Evolutionary conservation across 2,888 invertebrate species (phyloP).

Genomic region (Thera obeliscata): DNA sequence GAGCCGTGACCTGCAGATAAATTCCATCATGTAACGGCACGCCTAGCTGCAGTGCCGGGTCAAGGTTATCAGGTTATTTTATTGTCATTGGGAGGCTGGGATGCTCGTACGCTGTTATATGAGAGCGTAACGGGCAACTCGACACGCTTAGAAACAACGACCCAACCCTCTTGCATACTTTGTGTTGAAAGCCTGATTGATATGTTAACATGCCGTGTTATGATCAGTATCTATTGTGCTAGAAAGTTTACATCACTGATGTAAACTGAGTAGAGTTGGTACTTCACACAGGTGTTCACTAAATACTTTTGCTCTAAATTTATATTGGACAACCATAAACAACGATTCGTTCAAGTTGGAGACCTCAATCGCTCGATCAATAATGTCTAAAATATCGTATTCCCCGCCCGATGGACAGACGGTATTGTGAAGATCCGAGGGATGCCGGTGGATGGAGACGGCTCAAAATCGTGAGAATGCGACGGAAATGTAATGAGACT

Average conservation of each 20-base stretch:
- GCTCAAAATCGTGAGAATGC: not conserved
- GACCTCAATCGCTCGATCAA: not conserved
- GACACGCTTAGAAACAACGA: not conserved
- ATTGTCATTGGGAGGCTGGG: slow-evolving; percentile 8
- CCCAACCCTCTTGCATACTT: not conserved
- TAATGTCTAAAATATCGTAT: not conserved
- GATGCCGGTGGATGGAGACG: not conserved
- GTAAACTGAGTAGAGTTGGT: too few relatives aligned
- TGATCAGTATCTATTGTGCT: too few relatives aligned
- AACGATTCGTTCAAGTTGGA: not conserved
- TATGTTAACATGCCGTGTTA: not conserved
- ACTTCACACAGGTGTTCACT: too few relatives aligned
- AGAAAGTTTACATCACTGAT: too few relatives aligned
- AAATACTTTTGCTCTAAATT: too few relatives aligned
- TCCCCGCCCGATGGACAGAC: not conserved
- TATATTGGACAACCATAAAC: not conserved
- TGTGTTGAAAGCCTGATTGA: not conserved
- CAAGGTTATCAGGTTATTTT: slow-evolving; percentile 22
- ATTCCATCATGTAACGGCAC: slow-evolving; percentile 13
- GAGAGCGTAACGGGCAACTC: not conserved
- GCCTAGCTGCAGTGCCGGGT: slow-evolving; percentile 20
- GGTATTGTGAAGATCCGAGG: not conserved
- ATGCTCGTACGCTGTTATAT: not conserved
- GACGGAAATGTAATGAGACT: not conserved
- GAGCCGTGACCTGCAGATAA: slow-evolving; percentile 6